These are phyloP conservation scores for Silurus aristotelis DNA, from an alignment of 2,797 vertebrate species.

Conservation along the genomic window DNA sequence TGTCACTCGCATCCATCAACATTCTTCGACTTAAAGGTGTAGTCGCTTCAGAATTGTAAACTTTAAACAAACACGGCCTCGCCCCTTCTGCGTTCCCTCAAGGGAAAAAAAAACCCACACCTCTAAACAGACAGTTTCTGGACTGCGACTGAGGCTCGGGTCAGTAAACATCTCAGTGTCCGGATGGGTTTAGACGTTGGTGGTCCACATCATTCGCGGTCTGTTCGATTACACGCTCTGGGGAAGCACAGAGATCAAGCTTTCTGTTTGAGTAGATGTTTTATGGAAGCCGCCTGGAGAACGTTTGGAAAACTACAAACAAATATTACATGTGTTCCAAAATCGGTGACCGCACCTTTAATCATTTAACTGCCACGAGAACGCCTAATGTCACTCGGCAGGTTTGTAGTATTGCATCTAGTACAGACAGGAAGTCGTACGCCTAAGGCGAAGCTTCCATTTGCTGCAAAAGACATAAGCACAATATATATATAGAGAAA, in stretches of 20 bases:
- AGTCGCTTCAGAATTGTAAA: background rate
- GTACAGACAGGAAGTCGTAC: background rate
- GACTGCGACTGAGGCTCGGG: background rate
- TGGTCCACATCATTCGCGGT: background rate
- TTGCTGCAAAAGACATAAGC: background rate
- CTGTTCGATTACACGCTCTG: background rate
- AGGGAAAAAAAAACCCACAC: background rate
- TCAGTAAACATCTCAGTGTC: background rate
- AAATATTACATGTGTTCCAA: background rate
- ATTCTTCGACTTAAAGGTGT: background rate
- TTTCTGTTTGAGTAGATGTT: background rate
- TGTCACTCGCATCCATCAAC: background rate
- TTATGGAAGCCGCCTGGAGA: background rate
- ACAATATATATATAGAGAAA: too few relatives aligned
- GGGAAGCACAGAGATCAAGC: background rate
- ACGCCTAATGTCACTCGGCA: background rate
- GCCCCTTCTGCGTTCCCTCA: background rate
- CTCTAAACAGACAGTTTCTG: background rate
- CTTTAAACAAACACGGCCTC: conserved; percentile 6
- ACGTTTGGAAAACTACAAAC: background rate
- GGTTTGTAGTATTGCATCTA: background rate
- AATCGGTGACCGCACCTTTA: conserved; percentile 10
- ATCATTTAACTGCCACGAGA: background rate
- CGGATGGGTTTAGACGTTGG: background rate
- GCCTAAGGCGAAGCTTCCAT: background rate